phyloP scores from a whole-genome alignment of 1,140 invertebrate genomes.

The Melanaphis sacchari region DNA sequence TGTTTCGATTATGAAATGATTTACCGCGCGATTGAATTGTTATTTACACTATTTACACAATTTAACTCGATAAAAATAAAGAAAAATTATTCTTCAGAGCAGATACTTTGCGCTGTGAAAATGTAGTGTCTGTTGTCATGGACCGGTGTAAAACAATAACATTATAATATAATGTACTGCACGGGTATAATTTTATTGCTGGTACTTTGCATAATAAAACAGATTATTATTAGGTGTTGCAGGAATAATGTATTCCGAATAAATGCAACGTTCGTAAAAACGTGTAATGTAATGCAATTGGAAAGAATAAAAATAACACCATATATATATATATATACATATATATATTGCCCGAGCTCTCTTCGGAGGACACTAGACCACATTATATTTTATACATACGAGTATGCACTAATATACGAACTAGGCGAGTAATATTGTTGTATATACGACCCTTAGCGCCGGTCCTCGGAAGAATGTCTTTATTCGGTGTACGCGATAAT shows the following conservation, averaged over 20 bases:
- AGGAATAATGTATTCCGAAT: neutral
- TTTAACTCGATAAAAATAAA: neutral
- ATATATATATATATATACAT: too few species aligned
- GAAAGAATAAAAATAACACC: neutral
- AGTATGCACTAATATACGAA: neutral
- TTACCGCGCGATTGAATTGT: neutral
- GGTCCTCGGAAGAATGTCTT: neutral
- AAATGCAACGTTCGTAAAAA: neutral
- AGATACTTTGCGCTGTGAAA: neutral
- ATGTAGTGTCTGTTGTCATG: neutral
- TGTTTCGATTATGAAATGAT: neutral
- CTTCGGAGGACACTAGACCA: neutral
- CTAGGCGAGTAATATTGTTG: neutral
- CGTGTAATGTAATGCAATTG: neutral
- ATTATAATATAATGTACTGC: neutral
- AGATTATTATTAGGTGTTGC: neutral
- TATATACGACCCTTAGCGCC: neutral
- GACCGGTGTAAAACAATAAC: neutral
- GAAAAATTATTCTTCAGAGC: neutral
- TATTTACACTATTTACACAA: neutral
- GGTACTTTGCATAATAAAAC: neutral
- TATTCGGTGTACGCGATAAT: neutral
- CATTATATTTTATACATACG: neutral
- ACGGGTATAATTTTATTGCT: neutral
- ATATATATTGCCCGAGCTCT: too few species aligned